A percentile compares a stretch with the other conserved stretches of the same genome.
phyloP scores from a whole-genome alignment of 2,113 vertebrate species.

The Poicephalus gulielmi region DNA sequence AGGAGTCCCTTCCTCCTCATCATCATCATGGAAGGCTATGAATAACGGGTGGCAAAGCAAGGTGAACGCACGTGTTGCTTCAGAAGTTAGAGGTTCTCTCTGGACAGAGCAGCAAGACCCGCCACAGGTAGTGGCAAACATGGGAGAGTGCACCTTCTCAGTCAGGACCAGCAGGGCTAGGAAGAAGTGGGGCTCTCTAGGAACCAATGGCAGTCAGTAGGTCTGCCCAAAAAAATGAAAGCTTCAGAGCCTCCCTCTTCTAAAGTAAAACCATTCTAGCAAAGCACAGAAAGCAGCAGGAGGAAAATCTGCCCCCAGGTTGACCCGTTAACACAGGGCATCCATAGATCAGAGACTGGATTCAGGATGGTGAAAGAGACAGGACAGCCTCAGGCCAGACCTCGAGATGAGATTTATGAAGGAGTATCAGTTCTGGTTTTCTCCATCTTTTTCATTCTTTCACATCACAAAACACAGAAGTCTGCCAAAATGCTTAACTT shows the following conservation, averaged over 20 bases:
- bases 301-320: rapidly evolving
- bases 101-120: neutral
- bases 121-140: rapidly evolving
- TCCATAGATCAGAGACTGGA: rapidly evolving
- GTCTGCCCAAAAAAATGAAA: neutral
- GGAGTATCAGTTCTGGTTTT: neutral
- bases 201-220: rapidly evolving
- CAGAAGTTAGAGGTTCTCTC: neutral
- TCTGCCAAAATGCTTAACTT: neutral
- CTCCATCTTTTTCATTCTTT: neutral
- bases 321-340: neutral
- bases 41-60: neutral
- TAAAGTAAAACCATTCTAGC: neutral
- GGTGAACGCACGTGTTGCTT: rapidly evolving
- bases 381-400: neutral
- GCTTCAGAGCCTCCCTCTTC: neutral
- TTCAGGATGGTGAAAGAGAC: neutral
- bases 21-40: rapidly evolving
- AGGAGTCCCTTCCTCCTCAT: neutral
- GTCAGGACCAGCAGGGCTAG: neutral
- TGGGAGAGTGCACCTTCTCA: neutral
- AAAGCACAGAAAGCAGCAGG: neutral
- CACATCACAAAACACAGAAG: neutral
- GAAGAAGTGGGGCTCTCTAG: neutral
- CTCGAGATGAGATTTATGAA: neutral